Evolutionary conservation across 1,140 invertebrate species (phyloP), one percentile per base, ranked within the genome.

Genomic region (Orchesella cincta): DNA sequence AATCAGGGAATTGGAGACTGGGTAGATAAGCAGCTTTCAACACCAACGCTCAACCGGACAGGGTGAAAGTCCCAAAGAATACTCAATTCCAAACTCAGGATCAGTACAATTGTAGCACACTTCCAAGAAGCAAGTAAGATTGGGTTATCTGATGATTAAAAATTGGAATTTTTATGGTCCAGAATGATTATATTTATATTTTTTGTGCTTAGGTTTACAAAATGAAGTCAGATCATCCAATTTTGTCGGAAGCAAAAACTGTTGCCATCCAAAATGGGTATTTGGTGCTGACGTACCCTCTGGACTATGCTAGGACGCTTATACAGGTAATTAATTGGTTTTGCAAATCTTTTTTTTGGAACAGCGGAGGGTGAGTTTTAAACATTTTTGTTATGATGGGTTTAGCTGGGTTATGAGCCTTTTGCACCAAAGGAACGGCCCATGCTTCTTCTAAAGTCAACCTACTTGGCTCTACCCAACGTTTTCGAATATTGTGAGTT

Each of bases 361-460:
- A 31, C 26, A 52, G 75, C 52, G 70, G 35, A 28, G 79, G 52
- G 33, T 73, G 46, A 54, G 78, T 51, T 51, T 62, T 75, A 67
- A 77, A 73, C 52, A 76, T 74, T 64, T 78, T 46, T 74, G 81
- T 71, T 80, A 81, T 77, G n/a, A n/a, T n/a, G n/a, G 73, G 84
- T 85, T 78, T 83, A 95, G 89, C 88, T 95, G 81, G 93, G 93
- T 28, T 90, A 95, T 87, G 95, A 97, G 85, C 95, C 95, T 0
- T 88, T 96, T 76, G 84, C 90, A 64, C 91, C 94, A 1, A 88
- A 88, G 82, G 89, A 90, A 39, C 90, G 91, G 0, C 91, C 87
- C 74, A 29, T 26, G 2, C 94, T 92, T 23, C 84, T 96, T 26
- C 91, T 95, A 83, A 91, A 93, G 34, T 89, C 89, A 83, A 91